phyloP scores from a whole-genome alignment of 2,888 invertebrate species.

The Epinotia brunnichana region DNA sequence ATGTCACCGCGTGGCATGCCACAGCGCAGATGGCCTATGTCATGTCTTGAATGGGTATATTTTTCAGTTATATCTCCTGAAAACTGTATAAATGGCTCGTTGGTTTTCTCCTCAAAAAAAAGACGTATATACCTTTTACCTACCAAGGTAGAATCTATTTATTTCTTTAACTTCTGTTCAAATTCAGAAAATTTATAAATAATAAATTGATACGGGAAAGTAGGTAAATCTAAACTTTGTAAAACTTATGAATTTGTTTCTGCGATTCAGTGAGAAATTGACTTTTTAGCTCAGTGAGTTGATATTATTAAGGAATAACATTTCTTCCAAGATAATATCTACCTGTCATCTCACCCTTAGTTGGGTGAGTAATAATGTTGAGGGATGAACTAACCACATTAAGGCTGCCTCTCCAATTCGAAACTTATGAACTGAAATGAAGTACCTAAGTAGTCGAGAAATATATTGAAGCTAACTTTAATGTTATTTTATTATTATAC shows the following conservation, averaged over 20 bases:
- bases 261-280: neutral
- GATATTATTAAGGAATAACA: neutral
- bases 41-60: neutral
- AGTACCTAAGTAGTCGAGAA: neutral
- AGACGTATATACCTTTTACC: neutral
- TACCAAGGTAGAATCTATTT: neutral
- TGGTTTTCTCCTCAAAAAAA: neutral
- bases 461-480: neutral
- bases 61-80: neutral
- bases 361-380: constrained; percentile 18
- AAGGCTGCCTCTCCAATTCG: neutral
- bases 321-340: constrained; percentile 1
- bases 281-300: neutral
- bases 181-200: neutral
- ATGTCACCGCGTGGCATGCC: neutral
- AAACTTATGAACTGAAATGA: neutral
- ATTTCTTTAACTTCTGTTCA: neutral
- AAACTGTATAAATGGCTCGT: neutral
- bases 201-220: neutral
- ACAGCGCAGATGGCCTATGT: neutral
- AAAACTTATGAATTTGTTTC: neutral
- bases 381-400: constrained; percentile 4
- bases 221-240: neutral
- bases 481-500: neutral
- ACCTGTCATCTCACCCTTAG: constrained; percentile 13